Percentiles rank a stretch among this genome's conserved stretches.
Conservation (phyloP, 2,888 invertebrate species). For the Nudaria mundana region DNA sequence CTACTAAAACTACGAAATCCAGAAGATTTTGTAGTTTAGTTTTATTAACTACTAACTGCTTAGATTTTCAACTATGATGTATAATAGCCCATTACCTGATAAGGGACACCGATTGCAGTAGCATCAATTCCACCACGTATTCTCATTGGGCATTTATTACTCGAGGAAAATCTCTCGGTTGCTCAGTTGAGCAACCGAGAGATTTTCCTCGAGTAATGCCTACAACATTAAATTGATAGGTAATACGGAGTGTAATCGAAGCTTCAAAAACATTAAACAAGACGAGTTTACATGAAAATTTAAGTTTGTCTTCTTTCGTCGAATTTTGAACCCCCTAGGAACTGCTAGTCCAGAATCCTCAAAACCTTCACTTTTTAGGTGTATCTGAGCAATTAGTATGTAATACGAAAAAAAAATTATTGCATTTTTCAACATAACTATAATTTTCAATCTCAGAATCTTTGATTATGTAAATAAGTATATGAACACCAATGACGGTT, state of each 20-base stretch:
- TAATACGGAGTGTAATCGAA: background rate
- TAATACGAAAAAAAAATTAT: background rate
- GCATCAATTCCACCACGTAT: background rate
- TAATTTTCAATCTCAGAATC: too few relatives aligned
- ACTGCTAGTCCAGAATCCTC: background rate
- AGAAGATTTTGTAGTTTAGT: background rate
- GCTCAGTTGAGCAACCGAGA: too few relatives aligned
- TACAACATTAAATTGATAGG: background rate
- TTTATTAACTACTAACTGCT: too few relatives aligned
- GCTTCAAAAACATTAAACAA: background rate
- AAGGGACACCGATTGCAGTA: background rate
- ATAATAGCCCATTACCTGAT: conserved; percentile 5
- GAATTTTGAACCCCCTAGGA: too few relatives aligned
- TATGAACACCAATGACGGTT: too few relatives aligned
- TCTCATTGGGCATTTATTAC: conserved; percentile 2
- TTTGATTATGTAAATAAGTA: too few relatives aligned
- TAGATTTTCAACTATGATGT: too few relatives aligned
- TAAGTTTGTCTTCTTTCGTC: background rate
- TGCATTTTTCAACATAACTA: background rate
- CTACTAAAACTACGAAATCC: background rate
- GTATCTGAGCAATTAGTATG: background rate
- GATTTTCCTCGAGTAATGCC: background rate
- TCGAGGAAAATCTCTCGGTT: background rate
- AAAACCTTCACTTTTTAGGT: background rate
- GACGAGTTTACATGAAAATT: background rate